phyloP scores from a whole-genome alignment of 2,797 vertebrate species.

The Molossus molossus region DNA sequence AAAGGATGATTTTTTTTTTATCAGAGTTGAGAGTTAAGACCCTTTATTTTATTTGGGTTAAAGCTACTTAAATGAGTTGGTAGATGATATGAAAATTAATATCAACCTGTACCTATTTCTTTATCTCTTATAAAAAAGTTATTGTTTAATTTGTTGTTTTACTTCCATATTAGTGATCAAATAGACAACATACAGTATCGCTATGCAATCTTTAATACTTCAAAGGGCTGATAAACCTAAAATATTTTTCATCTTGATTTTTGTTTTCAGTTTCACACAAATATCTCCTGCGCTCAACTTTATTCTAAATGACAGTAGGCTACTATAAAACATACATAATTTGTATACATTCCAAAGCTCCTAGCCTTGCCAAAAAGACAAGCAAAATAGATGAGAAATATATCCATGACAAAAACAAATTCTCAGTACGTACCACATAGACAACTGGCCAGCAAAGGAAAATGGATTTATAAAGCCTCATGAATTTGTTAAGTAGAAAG shows the following conservation, averaged over 20 bases:
- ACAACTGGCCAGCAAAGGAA: background rate
- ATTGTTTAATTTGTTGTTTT: background rate
- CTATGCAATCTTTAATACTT: constrained; percentile 50
- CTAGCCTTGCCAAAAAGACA: background rate
- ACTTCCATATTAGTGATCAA: constrained; percentile 61
- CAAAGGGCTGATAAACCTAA: background rate
- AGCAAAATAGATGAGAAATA: constrained; percentile 16
- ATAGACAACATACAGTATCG: constrained; percentile 27
- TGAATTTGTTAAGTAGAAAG: background rate
- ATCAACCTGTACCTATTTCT: background rate
- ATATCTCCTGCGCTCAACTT: background rate
- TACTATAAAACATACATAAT: constrained; percentile 10
- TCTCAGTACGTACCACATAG: background rate
- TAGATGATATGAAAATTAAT: background rate
- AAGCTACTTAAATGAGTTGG: background rate
- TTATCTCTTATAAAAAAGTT: constrained; percentile 39
- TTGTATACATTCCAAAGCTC: background rate
- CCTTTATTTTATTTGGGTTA: background rate
- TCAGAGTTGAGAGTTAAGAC: background rate
- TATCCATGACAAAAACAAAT: background rate
- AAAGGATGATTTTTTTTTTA: constrained; percentile 22
- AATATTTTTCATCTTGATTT: constrained; percentile 67
- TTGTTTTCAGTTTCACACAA: constrained; percentile 70
- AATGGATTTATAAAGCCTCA: background rate
- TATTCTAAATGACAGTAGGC: background rate